These are phyloP conservation scores for Vireo altiloquus DNA, from an alignment of 2,113 vertebrate genomes.

Conservation along the genomic window DNA sequence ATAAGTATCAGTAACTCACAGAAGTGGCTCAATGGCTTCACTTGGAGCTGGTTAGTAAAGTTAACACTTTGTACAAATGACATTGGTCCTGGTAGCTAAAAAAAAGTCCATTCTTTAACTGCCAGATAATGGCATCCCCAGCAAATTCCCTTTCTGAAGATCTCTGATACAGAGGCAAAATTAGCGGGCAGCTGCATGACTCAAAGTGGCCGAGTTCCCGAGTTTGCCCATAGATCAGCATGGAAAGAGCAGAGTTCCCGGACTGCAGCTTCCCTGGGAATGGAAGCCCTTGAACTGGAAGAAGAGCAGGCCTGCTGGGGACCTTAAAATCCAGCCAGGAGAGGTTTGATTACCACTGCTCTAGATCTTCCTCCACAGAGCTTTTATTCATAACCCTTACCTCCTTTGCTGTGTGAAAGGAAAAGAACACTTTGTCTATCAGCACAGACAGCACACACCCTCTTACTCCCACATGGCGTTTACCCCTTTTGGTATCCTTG, in stretches of 20 bases:
- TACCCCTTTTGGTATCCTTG: not conserved
- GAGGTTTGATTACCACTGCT: not conserved
- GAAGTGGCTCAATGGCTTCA: not conserved
- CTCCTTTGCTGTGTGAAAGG: not conserved
- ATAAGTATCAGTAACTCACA: not conserved
- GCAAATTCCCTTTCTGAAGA: not conserved
- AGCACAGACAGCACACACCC: not conserved
- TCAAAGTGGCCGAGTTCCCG: fast-evolving
- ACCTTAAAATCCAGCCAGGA: not conserved
- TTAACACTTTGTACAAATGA: not conserved
- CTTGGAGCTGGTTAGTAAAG: not conserved
- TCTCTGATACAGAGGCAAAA: not conserved
- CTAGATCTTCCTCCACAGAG: not conserved
- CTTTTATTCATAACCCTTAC: not conserved
- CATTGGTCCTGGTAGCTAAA: not conserved
- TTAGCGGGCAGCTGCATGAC: not conserved
- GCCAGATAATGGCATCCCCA: not conserved
- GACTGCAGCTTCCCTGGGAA: not conserved
- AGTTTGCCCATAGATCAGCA: not conserved
- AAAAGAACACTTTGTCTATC: not conserved
- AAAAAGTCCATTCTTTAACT: not conserved
- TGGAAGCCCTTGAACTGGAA: not conserved
- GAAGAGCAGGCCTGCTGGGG: not conserved
- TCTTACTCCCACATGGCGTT: fast-evolving
- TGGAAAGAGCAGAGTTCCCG: not conserved